Conservation (phyloP, 2,113 vertebrate species). For the Sylvia atricapilla region DNA sequence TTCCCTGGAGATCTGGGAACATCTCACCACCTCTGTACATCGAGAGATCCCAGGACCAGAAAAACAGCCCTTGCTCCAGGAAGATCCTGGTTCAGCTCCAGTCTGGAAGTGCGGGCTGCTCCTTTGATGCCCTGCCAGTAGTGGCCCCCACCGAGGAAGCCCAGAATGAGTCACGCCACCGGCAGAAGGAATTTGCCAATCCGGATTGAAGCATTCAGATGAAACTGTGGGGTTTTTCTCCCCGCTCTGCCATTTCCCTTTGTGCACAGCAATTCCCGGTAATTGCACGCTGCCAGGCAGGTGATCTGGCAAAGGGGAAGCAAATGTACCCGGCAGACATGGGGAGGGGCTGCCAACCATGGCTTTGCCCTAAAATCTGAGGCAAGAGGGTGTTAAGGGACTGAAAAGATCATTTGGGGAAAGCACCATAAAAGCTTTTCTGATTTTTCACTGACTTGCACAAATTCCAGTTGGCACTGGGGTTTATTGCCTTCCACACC, state of each 20-base stretch:
- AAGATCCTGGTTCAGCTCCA: not conserved
- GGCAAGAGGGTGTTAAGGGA: not conserved
- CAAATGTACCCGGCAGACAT: accelerated
- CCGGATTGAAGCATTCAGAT: not conserved
- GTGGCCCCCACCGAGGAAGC: conserved; percentile 37
- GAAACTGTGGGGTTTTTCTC: not conserved
- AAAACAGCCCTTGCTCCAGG: not conserved
- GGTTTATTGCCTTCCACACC: not conserved
- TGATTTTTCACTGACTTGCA: not conserved
- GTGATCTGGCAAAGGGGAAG: accelerated
- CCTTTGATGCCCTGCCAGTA: conserved; percentile 42
- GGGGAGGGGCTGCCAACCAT: not conserved
- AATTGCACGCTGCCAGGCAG: not conserved
- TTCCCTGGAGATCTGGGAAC: not conserved
- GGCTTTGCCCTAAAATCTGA: not conserved
- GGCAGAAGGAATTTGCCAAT: not conserved
- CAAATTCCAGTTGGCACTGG: not conserved
- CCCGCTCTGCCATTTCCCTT: not conserved
- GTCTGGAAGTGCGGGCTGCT: not conserved
- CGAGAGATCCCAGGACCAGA: not conserved
- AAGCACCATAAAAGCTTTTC: not conserved
- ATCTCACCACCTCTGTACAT: not conserved
- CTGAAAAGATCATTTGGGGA: not conserved
- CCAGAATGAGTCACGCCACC: not conserved
- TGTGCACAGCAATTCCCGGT: not conserved